Evolutionary conservation across 1,140 invertebrate genomes (phyloP), one percentile per base, ranked within the genome.

Genomic region (Drosophila nannoptera): DNA sequence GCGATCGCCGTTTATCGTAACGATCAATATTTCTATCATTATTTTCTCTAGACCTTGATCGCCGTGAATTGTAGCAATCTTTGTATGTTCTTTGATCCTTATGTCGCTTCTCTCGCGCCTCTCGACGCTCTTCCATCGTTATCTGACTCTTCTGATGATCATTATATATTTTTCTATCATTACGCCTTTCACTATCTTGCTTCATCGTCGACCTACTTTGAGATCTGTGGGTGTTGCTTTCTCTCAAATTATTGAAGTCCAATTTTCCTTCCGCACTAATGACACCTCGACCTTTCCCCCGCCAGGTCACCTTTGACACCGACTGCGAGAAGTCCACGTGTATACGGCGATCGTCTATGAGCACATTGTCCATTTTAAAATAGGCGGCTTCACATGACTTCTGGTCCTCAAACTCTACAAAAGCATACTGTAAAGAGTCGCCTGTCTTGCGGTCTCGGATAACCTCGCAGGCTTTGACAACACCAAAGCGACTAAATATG

Each of bases 241-340:
- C 82, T 9, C 64, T 56, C 32, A 89, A 60, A 46, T 89, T 86
- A 50, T 89, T 72, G 53, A 89, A 89, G 38, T 89, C 88, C 4
- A 87, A 55, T 5, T 67, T 72, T 4, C 63, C 56, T 5, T 77
- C 68, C 5, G 61, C 50, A 1, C 83, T 84, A 5, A 71, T 91
- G 2, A 94, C 91, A 9, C 94, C 94, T 84, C 93, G 92, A 0
- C 95, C 96, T 90, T 97, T 97, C 0, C 96, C 96, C 59, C 93
- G 91, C 95, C 96, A 97, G 73, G 94, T 93, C 77, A 97, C 93
- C 90, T 98, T 98, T 0, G 97, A 94, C 0, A 99, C 98, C 45
- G 97, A 99, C 88, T 99, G 99, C 76, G 97, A 99, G 90, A 99
- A 99, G 90, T 99, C 99, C 2, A 99, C 99, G 90, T 99, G 98